A percentile compares a stretch with the other conserved stretches of the same genome.
Evolutionary conservation across 2,113 vertebrate species (phyloP).

Genomic region (Limanda limanda): DNA sequence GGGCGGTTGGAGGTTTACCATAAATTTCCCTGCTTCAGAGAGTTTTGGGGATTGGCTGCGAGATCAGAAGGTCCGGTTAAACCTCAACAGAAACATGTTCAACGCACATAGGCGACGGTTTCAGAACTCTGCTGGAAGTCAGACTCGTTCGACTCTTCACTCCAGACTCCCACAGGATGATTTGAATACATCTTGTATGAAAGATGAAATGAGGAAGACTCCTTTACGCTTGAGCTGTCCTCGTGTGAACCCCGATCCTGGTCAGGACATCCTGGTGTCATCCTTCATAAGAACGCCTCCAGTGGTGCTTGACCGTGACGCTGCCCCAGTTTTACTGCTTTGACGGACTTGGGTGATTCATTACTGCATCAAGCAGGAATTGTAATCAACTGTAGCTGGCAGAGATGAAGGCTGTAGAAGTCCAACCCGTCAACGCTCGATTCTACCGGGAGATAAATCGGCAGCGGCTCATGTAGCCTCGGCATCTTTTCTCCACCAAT

Average conservation of each 20-base stretch:
- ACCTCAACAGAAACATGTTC: slow-evolving; percentile 10
- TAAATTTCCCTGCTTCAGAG: slow-evolving; percentile 29
- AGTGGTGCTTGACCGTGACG: not conserved
- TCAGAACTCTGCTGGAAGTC: slow-evolving; percentile 6
- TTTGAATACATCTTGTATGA: not conserved
- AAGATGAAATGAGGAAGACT: not conserved
- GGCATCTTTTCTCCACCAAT: slow-evolving; percentile 18
- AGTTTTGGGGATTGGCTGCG: slow-evolving; percentile 17
- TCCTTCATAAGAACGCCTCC: not conserved
- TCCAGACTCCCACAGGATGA: not conserved
- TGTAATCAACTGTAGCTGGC: slow-evolving; percentile 33
- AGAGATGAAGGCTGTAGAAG: slow-evolving; percentile 18
- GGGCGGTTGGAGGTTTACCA: slow-evolving; percentile 35
- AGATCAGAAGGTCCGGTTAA: slow-evolving; percentile 27
- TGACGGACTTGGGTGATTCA: slow-evolving; percentile 23
- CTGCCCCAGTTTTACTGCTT: slow-evolving; percentile 21
- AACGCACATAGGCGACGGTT: not conserved
- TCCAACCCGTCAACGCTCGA: not conserved
- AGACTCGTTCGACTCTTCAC: slow-evolving; percentile 7
- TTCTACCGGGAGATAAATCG: slow-evolving; percentile 42
- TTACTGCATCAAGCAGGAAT: slow-evolving; percentile 39
- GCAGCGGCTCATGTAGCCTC: slow-evolving; percentile 32
- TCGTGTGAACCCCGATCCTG: not conserved
- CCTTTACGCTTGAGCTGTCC: not conserved
- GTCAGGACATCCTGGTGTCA: not conserved